These are phyloP conservation scores for Tromatobia lineatoria DNA, from an alignment of 2,888 invertebrate genomes.

Conservation along the genomic window DNA sequence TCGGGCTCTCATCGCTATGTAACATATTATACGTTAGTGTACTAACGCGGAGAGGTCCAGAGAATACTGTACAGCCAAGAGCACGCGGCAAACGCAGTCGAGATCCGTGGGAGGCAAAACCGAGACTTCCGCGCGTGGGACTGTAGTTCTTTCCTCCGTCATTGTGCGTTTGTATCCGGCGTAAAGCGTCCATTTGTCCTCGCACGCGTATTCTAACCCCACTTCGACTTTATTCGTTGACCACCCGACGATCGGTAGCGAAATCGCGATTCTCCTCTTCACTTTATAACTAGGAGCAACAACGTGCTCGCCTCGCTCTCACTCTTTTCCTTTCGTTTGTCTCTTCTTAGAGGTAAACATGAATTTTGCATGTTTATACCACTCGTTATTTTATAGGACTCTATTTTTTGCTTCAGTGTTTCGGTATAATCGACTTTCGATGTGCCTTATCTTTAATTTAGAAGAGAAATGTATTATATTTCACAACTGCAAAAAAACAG, in stretches of 20 bases:
- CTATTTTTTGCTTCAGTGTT: too few relatives aligned
- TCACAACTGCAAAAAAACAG: too few relatives aligned
- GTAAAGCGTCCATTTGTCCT: conserved; percentile 76
- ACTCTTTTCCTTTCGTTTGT: too few relatives aligned
- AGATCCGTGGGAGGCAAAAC: conserved; percentile 77
- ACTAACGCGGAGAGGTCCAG: conserved; percentile 33
- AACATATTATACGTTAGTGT: conserved; percentile 23
- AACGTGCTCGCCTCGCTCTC: too few relatives aligned
- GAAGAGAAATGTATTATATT: too few relatives aligned
- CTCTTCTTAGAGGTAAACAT: too few relatives aligned
- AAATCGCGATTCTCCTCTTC: background rate
- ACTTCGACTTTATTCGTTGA: conserved; percentile 62
- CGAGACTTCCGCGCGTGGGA: conserved; percentile 75
- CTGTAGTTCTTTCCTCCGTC: conserved; percentile 47
- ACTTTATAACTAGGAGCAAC: too few relatives aligned
- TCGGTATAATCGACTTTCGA: too few relatives aligned
- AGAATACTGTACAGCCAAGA: conserved; percentile 29
- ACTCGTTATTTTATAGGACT: too few relatives aligned
- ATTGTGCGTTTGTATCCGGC: conserved; percentile 39
- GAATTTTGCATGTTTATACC: too few relatives aligned
- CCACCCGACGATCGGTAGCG: background rate
- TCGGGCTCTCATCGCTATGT: conserved; percentile 27
- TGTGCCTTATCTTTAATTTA: too few relatives aligned
- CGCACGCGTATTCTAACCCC: conserved; percentile 65
- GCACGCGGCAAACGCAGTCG: conserved; percentile 43